Evolutionary conservation across 2,797 vertebrate genomes (phyloP).

Genomic region (Danio aesculapii): DNA sequence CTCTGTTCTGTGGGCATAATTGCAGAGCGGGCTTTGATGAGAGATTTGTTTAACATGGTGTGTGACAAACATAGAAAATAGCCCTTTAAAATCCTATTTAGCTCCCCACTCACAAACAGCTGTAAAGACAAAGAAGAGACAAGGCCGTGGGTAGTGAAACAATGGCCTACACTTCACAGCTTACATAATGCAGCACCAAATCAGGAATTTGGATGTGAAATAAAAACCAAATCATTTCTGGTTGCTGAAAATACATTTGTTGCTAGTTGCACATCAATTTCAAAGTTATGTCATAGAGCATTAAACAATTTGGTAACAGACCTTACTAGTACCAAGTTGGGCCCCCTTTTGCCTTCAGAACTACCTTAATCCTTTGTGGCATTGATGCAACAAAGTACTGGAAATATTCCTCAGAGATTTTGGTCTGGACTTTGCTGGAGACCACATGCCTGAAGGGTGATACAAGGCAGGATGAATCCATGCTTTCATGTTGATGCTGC

Average conservation of each 20-base stretch:
- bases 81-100: constrained; percentile 46
- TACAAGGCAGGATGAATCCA: too few relatives aligned
- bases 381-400: too few relatives aligned
- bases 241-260: not conserved
- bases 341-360: too few relatives aligned
- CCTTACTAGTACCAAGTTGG: too few relatives aligned
- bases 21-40: constrained; percentile 49
- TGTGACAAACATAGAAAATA: constrained; percentile 48
- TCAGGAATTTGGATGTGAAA: not conserved
- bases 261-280: not conserved
- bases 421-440: too few relatives aligned
- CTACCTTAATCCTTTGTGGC: too few relatives aligned
- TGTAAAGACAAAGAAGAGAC: constrained; percentile 36
- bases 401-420: too few relatives aligned
- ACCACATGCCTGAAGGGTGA: too few relatives aligned
- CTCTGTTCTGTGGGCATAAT: constrained; percentile 39
- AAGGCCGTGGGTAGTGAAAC: constrained; percentile 36
- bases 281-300: not conserved
- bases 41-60: constrained; percentile 49
- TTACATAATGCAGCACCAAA: constrained; percentile 8
- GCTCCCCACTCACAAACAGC: constrained; percentile 45
- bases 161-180: constrained; percentile 16
- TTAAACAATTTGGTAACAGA: not conserved
- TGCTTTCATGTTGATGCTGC: too few relatives aligned
- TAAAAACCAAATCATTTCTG: not conserved